Evolutionary conservation across 2,888 invertebrate genomes (phyloP).

Genomic region (Lasioglossum villosulum): DNA sequence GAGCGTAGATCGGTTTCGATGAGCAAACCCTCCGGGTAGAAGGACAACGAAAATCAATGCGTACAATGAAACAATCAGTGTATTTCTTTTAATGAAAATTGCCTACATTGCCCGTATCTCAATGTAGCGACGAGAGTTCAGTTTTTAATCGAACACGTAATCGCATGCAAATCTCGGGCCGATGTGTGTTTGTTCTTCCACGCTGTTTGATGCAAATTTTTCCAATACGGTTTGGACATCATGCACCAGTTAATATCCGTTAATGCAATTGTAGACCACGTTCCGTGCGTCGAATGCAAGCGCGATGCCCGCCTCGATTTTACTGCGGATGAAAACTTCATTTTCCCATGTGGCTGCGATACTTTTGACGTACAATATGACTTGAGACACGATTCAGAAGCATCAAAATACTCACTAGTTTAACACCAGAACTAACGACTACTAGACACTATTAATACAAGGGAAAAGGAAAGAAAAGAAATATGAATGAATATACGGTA

Average conservation of each 20-base stretch:
- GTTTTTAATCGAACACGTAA: slow-evolving; percentile 1
- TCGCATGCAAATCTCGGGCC: slow-evolving; percentile 5
- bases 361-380: not conserved
- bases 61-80: not conserved
- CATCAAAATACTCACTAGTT: not conserved
- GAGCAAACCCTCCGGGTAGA: not conserved
- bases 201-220: slow-evolving; percentile 27
- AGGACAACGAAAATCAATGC: not conserved
- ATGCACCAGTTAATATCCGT: slow-evolving; percentile 34
- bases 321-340: not conserved
- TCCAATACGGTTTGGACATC: slow-evolving; percentile 10
- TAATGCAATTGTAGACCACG: slow-evolving; percentile 31
- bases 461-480: not conserved
- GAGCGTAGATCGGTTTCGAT: not conserved
- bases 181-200: slow-evolving; percentile 10
- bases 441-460: not conserved
- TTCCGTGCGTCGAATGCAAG: not conserved
- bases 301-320: slow-evolving; percentile 11
- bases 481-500: not conserved
- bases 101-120: not conserved
- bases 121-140: not conserved
- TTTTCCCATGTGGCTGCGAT: not conserved
- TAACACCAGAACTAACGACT: not conserved
- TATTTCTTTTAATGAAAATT: not conserved
- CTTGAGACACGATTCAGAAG: not conserved